Percentiles rank a stretch among this genome's conserved stretches.
phyloP scores from a whole-genome alignment of 2,797 vertebrate genomes.

The Smutsia gigantea region DNA sequence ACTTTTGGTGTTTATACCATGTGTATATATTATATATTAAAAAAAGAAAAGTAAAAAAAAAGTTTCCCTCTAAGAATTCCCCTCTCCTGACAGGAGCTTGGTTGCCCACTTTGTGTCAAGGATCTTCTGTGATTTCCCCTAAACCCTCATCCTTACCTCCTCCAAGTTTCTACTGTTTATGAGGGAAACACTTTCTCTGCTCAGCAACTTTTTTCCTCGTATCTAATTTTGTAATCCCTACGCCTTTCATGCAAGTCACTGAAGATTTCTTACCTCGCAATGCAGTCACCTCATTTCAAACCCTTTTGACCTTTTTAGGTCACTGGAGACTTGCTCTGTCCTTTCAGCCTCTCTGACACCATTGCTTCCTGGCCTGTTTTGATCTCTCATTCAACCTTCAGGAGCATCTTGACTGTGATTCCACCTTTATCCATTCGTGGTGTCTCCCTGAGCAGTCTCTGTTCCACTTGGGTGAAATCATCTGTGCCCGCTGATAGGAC shows the following conservation, averaged over 20 bases:
- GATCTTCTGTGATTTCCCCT: background rate
- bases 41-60: background rate
- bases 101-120: background rate
- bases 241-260: background rate
- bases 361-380: background rate
- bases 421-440: background rate
- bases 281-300: background rate
- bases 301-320: conserved; percentile 17
- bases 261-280: background rate
- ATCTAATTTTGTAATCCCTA: background rate
- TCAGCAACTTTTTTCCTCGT: background rate
- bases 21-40: background rate
- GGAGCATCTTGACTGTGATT: background rate
- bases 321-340: background rate
- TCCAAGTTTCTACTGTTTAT: background rate
- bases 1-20: background rate
- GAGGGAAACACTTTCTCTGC: background rate
- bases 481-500: background rate
- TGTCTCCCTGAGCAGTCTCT: background rate
- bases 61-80: background rate
- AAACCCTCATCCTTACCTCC: rapidly evolving
- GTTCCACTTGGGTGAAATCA: background rate
- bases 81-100: background rate
- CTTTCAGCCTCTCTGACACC: background rate
- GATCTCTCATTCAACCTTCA: background rate